phyloP scores from a whole-genome alignment of 2,888 invertebrate species.

The Piscicola geometra region DNA sequence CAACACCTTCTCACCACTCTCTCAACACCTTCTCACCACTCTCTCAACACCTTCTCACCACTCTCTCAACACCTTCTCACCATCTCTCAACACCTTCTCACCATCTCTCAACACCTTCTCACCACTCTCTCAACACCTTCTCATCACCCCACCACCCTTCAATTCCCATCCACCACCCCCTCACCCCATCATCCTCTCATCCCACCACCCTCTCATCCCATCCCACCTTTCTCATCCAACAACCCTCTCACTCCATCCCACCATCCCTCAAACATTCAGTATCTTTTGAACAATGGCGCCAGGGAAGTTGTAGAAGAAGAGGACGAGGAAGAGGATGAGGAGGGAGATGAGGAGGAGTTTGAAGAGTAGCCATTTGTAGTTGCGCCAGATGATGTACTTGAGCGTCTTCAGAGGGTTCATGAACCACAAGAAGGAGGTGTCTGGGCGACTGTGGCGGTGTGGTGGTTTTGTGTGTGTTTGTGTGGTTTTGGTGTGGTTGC shows the following conservation, averaged over 20 bases:
- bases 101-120: too few relatives aligned
- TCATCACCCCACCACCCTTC: too few relatives aligned
- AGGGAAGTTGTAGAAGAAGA: conserved; percentile 43
- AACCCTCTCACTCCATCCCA: too few relatives aligned
- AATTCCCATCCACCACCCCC: too few relatives aligned
- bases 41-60: too few relatives aligned
- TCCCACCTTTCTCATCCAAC: too few relatives aligned
- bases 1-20: not conserved
- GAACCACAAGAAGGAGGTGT: conserved; percentile 45
- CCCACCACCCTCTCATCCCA: too few relatives aligned
- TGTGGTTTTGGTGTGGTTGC: not conserved
- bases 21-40: not conserved
- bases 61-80: too few relatives aligned
- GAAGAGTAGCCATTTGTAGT: conserved; percentile 44
- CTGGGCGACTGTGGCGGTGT: conserved; percentile 41
- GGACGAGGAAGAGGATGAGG: conserved; percentile 39
- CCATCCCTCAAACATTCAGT: not conserved
- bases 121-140: too few relatives aligned
- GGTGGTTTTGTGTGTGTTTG: not conserved
- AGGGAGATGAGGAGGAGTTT: conserved; percentile 40
- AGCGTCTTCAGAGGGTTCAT: conserved; percentile 44
- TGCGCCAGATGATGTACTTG: conserved; percentile 44
- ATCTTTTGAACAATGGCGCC: conserved; percentile 40
- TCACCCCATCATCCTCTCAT: too few relatives aligned
- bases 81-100: too few relatives aligned